phyloP scores from a whole-genome alignment of 2,888 invertebrate species.

The Hyles lineata region DNA sequence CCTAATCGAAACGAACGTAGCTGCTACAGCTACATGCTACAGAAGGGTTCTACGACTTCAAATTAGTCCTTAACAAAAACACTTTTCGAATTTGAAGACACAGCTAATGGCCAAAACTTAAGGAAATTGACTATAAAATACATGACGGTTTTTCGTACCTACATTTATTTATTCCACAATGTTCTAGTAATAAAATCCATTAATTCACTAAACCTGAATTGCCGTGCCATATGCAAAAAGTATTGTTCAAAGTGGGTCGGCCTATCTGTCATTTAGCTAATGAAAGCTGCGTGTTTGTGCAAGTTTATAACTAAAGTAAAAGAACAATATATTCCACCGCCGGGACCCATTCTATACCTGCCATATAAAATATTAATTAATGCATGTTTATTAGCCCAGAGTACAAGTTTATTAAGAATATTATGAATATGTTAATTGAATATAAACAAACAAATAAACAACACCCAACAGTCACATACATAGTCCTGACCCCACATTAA shows the following conservation, averaged over 20 bases:
- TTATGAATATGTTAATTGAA: too few species aligned
- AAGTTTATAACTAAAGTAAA: not conserved
- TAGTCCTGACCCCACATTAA: too few species aligned
- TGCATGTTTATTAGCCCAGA: not conserved
- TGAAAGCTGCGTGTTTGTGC: slow-evolving; percentile 12
- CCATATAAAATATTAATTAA: not conserved
- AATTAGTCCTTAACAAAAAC: too few species aligned
- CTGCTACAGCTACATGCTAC: too few species aligned
- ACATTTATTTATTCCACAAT: not conserved
- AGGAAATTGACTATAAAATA: too few species aligned
- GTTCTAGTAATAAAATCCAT: not conserved
- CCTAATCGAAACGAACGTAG: too few species aligned
- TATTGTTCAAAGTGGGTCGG: slow-evolving; percentile 18
- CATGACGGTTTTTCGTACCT: too few species aligned
- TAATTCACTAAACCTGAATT: not conserved
- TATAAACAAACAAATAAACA: too few species aligned
- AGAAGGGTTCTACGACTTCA: too few species aligned
- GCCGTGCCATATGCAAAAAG: not conserved
- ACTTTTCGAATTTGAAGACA: too few species aligned
- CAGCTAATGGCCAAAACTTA: too few species aligned
- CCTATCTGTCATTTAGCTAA: slow-evolving; percentile 12
- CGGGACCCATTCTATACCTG: not conserved
- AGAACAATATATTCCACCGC: not conserved
- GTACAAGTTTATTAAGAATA: not conserved
- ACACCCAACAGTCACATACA: too few species aligned